phyloP scores from a whole-genome alignment of 2,888 invertebrate genomes.

The Caenorhabditis wallacei region DNA sequence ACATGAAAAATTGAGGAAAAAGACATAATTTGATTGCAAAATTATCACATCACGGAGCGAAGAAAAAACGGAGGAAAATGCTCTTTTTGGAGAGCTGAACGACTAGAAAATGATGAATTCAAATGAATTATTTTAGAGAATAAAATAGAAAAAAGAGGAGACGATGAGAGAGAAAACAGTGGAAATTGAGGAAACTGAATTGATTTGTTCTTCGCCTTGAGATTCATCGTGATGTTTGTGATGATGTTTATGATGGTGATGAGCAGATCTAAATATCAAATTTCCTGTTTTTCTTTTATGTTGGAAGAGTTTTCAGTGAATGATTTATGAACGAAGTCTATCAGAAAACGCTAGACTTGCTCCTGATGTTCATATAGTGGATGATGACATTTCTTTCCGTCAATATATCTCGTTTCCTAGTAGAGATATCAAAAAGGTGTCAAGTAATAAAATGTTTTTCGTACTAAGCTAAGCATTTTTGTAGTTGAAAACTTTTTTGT shows the following conservation, averaged over 20 bases:
- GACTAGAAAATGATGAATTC: constrained; percentile 37
- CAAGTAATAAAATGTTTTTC: too few relatives aligned
- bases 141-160: constrained; percentile 30
- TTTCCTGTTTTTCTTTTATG: not conserved
- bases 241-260: constrained; percentile 53
- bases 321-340: not conserved
- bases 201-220: constrained; percentile 40
- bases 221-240: constrained; percentile 55
- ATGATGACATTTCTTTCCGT: too few relatives aligned
- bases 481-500: too few relatives aligned
- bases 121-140: constrained; percentile 13
- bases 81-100: constrained; percentile 14
- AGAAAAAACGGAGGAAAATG: constrained; percentile 5
- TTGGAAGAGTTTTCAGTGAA: not conserved
- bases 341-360: too few relatives aligned
- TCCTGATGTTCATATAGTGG: too few relatives aligned
- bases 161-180: constrained; percentile 25
- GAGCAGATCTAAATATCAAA: constrained; percentile 38
- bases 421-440: too few relatives aligned
- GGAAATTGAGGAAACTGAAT: constrained; percentile 28
- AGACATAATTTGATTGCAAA: not conserved
- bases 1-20: constrained; percentile 1
- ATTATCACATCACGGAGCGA: constrained; percentile 50
- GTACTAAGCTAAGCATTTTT: too few relatives aligned
- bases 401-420: too few relatives aligned